phyloP scores from a whole-genome alignment of 2,888 invertebrate species.

The Trachelus iudaicus region DNA sequence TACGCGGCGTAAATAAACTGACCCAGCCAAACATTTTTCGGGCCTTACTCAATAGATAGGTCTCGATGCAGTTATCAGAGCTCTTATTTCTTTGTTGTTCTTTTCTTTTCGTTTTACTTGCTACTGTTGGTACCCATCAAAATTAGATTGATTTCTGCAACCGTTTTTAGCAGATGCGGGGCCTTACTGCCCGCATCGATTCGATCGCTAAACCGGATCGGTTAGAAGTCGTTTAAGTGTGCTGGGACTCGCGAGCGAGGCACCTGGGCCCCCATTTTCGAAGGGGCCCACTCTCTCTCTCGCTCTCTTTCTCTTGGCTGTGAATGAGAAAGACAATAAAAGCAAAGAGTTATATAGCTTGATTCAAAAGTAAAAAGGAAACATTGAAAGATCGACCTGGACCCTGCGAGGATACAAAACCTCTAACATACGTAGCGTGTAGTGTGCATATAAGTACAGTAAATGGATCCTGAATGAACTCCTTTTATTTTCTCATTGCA shows the following conservation, averaged over 20 bases:
- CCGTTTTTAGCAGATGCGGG: neutral
- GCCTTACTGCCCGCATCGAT: neutral
- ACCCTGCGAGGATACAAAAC: neutral
- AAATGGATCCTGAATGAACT: neutral
- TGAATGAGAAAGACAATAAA: neutral
- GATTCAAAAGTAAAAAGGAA: neutral
- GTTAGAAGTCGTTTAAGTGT: neutral
- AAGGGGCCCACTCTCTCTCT: neutral
- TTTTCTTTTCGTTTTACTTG: neutral
- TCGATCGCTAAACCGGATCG: neutral
- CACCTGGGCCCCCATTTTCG: neutral
- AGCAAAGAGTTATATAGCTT: neutral
- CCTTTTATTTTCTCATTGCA: slow-evolving; percentile 39
- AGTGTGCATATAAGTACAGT: neutral
- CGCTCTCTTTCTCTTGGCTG: neutral
- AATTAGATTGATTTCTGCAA: neutral
- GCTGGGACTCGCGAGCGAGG: neutral
- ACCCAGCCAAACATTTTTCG: neutral
- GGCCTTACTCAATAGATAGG: neutral
- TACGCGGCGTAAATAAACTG: neutral
- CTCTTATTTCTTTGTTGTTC: neutral
- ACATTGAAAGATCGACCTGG: neutral
- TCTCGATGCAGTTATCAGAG: neutral
- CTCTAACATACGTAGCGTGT: neutral
- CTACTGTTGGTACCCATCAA: neutral